A percentile compares a stretch with the other conserved stretches of the same genome.
phyloP scores from a whole-genome alignment of 1,140 invertebrate genomes.

The Ceratina japonica region DNA sequence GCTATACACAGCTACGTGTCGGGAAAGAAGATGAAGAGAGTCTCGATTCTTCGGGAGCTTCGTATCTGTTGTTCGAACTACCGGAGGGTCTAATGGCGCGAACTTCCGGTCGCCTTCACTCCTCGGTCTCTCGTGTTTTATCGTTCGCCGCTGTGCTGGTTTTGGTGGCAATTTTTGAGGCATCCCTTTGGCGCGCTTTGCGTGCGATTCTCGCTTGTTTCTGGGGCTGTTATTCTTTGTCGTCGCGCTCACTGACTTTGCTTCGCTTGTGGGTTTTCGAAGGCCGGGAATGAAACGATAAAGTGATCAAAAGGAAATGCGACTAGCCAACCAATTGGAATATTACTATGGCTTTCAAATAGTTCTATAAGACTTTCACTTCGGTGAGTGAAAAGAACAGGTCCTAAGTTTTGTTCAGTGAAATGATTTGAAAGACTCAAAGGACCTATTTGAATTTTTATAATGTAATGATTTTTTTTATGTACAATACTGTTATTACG shows the following conservation, averaged over 20 bases:
- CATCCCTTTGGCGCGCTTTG: constrained; percentile 42
- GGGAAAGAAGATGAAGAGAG: constrained; percentile 44
- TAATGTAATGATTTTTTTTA: no score
- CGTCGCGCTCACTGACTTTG: not conserved
- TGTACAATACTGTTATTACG: no score
- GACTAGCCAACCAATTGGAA: not conserved
- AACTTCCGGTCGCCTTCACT: constrained; percentile 67
- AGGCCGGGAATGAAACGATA: not conserved
- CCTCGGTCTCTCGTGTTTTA: constrained; percentile 66
- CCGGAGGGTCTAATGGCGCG: constrained; percentile 71
- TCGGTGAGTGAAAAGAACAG: no score
- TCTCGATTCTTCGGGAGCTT: not conserved
- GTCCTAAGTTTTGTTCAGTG: not conserved
- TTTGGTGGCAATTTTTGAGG: constrained; percentile 64
- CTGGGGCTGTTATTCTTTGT: not conserved
- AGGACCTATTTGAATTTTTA: not conserved
- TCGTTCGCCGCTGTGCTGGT: constrained; percentile 53
- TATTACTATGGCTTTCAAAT: not conserved
- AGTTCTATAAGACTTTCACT: not conserved
- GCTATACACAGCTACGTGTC: constrained; percentile 19
- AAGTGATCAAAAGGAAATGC: not conserved
- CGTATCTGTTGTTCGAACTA: constrained; percentile 67
- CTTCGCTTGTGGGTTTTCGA: not conserved
- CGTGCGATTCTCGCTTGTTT: constrained; percentile 33
- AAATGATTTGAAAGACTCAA: no score